Conservation (phyloP, 1,140 invertebrate species). For the Drosophila fuyamai region DNA sequence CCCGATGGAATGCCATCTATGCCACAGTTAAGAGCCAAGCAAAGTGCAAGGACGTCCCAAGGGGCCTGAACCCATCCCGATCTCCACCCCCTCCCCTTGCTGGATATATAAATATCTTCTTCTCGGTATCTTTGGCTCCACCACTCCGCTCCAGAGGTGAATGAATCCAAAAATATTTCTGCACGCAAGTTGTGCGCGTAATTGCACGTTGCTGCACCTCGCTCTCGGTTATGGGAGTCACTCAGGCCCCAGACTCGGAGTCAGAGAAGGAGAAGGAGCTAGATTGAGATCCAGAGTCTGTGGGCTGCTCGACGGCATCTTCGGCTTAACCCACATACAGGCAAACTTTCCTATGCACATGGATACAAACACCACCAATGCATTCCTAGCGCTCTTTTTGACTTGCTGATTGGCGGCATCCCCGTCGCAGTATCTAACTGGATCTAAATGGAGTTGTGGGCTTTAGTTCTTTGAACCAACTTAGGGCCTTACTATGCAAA, state of each 20-base stretch:
- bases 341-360: slow-evolving; percentile 10
- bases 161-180: slow-evolving; percentile 75
- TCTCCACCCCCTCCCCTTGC: slow-evolving; percentile 6
- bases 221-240: slow-evolving; percentile 38
- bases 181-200: slow-evolving; percentile 70
- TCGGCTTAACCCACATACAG: slow-evolving; percentile 61
- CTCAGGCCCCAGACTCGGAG: slow-evolving; percentile 14
- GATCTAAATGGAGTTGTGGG: slow-evolving; percentile 51
- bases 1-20: slow-evolving; percentile 47
- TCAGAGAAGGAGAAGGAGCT: slow-evolving; percentile 24
- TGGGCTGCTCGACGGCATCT: slow-evolving; percentile 47
- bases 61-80: slow-evolving; percentile 14
- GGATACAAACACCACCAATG: slow-evolving; percentile 20
- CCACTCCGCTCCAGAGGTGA: slow-evolving; percentile 51
- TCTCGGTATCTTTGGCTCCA: slow-evolving; percentile 29
- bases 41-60: slow-evolving; percentile 59
- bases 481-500: not conserved
- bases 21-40: slow-evolving; percentile 52
- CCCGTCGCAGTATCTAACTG: slow-evolving; percentile 41
- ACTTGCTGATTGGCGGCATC: slow-evolving; percentile 66
- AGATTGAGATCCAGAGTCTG: slow-evolving; percentile 45
- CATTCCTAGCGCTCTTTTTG: slow-evolving; percentile 54
- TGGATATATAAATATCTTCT: slow-evolving; percentile 52
- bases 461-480: slow-evolving; percentile 36
- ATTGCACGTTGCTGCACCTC: slow-evolving; percentile 64